Conservation (phyloP, 2,113 vertebrate species). For the Pedionomus torquatus region DNA sequence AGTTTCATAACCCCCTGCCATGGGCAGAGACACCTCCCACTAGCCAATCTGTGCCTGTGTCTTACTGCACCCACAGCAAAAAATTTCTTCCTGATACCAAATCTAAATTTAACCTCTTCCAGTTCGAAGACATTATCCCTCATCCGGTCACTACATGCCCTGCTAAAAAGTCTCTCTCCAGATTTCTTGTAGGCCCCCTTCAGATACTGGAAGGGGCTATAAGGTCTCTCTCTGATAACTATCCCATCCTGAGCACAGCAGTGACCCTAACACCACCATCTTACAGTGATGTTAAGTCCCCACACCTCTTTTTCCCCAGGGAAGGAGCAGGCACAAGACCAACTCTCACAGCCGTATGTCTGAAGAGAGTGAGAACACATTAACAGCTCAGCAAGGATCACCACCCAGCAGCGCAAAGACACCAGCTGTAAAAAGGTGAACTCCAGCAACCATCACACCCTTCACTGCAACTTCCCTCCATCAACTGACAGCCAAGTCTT, state of each 20-base stretch:
- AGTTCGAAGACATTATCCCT: background rate
- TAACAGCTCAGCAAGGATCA: background rate
- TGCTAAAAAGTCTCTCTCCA: background rate
- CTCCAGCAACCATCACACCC: background rate
- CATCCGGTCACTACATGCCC: background rate
- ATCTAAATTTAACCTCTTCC: background rate
- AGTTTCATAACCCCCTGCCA: background rate
- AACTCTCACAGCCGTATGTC: background rate
- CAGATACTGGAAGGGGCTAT: no score
- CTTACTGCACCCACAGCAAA: background rate
- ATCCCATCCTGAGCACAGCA: accelerated
- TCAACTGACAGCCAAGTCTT: background rate
- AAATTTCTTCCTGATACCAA: background rate
- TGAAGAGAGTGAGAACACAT: background rate
- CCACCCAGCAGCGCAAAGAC: background rate
- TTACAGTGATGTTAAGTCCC: background rate
- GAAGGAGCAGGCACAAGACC: background rate
- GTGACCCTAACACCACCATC: background rate
- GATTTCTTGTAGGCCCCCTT: background rate
- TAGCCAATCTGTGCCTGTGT: background rate
- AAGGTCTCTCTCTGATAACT: background rate
- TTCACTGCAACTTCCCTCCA: background rate
- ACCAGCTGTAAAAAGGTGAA: accelerated
- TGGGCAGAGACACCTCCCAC: background rate
- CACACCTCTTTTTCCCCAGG: background rate